Evolutionary conservation across 2,888 invertebrate genomes (phyloP).

Genomic region (Epistrophe eligans): DNA sequence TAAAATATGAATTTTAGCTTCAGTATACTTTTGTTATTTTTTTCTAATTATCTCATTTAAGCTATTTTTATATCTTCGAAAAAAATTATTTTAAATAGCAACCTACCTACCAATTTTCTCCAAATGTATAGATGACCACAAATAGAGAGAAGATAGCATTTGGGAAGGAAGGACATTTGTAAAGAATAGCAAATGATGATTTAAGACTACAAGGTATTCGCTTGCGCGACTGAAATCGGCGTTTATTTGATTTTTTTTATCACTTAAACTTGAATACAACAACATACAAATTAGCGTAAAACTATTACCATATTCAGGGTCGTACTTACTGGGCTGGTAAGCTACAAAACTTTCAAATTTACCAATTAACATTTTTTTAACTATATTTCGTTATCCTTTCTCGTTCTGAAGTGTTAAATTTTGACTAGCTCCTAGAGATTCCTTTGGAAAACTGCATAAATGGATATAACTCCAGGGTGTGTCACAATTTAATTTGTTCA

Average conservation of each 20-base stretch:
- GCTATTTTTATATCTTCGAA: slow-evolving; percentile 56
- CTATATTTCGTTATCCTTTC: too few relatives aligned
- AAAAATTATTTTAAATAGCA: slow-evolving; percentile 40
- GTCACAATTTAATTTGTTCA: too few relatives aligned
- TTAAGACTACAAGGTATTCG: not conserved
- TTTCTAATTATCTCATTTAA: slow-evolving; percentile 25
- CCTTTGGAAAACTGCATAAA: too few relatives aligned
- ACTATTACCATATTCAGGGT: too few relatives aligned
- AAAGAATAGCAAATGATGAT: slow-evolving; percentile 35
- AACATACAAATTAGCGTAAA: not conserved
- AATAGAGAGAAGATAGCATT: not conserved
- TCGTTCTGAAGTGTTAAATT: too few relatives aligned
- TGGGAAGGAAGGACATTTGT: not conserved
- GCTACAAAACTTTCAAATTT: not conserved
- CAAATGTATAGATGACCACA: slow-evolving; percentile 44
- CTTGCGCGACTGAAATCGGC: not conserved
- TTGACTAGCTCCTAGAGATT: too few relatives aligned
- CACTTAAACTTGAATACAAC: not conserved
- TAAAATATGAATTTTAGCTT: slow-evolving; percentile 32
- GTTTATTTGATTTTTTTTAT: not conserved
- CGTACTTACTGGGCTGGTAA: too few relatives aligned
- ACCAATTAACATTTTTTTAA: too few relatives aligned
- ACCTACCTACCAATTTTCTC: slow-evolving; percentile 55
- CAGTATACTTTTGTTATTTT: slow-evolving; percentile 36
- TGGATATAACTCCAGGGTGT: too few relatives aligned